Conservation (phyloP, 2,888 invertebrate species). For the Petrolisthes cinctipes region DNA sequence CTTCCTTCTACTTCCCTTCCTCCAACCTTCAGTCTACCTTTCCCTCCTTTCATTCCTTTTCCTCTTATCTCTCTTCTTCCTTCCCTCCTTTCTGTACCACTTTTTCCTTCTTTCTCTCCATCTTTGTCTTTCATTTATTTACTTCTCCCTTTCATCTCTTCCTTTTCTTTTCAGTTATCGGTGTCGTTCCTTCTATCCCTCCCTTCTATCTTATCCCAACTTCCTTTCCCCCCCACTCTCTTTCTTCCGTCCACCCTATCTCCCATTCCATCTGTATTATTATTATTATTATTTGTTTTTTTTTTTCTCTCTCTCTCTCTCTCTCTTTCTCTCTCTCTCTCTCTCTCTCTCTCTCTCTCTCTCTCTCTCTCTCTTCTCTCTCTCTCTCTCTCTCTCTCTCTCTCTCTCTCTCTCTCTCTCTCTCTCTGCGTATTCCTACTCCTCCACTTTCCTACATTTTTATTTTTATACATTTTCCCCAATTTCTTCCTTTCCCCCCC, state of each 20-base stretch:
- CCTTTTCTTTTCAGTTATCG: neutral
- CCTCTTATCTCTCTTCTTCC: neutral
- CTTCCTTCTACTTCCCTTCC: neutral
- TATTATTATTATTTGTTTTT: neutral
- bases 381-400: constrained; percentile 10
- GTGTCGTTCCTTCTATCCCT: neutral
- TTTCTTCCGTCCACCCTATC: neutral
- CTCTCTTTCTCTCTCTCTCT: neutral
- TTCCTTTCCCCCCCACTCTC: neutral
- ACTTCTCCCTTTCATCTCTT: neutral
- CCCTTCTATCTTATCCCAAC: neutral
- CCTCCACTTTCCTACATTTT: no score
- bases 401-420: neutral
- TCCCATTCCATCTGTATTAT: no score
- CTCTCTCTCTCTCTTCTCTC: neutral
- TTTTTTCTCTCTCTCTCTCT: neutral
- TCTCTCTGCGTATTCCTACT: neutral
- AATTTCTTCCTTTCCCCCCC: no score
- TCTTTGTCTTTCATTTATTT: neutral
- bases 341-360: constrained; percentile 21
- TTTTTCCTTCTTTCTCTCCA: neutral
- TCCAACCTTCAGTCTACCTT: neutral
- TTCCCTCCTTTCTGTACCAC: neutral
- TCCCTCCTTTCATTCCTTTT: neutral
- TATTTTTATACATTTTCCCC: no score